Percentiles rank a stretch among this genome's conserved stretches.
These are phyloP conservation scores for Arvicanthis niloticus DNA, from an alignment of 2,113 vertebrate species.

Conservation along the genomic window DNA sequence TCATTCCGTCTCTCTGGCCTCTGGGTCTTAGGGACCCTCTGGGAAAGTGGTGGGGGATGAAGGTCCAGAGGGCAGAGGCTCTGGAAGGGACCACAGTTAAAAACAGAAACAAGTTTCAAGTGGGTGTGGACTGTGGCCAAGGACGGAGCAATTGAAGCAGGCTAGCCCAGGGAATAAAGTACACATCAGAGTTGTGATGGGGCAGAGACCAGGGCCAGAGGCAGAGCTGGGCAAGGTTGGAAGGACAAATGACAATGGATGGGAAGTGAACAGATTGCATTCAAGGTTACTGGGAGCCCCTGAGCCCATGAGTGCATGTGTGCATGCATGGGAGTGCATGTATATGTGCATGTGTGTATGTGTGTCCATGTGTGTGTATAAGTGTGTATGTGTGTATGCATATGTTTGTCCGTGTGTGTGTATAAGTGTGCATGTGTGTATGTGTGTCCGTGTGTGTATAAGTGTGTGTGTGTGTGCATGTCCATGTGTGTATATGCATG, in stretches of 20 bases:
- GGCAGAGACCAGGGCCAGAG: not conserved
- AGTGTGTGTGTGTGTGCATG: no score
- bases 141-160: not conserved
- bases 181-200: not conserved
- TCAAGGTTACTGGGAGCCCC: not conserved
- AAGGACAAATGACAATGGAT: rapidly evolving
- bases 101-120: not conserved
- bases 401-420: rapidly evolving
- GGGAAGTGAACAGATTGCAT: rapidly evolving
- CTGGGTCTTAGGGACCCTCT: slow-evolving; percentile 48
- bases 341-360: no score
- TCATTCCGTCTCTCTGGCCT: slow-evolving; percentile 63
- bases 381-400: no score
- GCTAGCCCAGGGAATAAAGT: not conserved
- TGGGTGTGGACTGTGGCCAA: not conserved
- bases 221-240: not conserved
- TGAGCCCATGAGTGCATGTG: no score
- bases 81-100: slow-evolving; percentile 49
- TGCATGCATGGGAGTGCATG: no score
- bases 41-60: slow-evolving; percentile 26
- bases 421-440: no score
- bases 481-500: no score
- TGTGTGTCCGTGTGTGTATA: no score
- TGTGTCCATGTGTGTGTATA: no score
- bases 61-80: slow-evolving; percentile 12